These are phyloP conservation scores for Hermetia illucens DNA, from an alignment of 1,140 invertebrate species.

Conservation along the genomic window DNA sequence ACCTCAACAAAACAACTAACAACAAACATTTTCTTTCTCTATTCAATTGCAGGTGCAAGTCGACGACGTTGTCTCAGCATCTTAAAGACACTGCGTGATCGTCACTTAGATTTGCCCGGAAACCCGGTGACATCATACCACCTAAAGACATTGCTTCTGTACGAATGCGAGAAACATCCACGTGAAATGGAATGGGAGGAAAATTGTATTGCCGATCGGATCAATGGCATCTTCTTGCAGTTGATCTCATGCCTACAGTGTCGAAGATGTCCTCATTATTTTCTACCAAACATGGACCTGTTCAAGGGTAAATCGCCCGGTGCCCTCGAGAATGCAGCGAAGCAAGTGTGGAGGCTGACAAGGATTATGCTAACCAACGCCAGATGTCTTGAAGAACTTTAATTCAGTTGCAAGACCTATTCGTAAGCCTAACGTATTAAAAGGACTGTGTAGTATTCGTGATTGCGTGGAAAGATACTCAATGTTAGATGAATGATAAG, in stretches of 20 bases:
- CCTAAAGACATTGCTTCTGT: conserved; percentile 77
- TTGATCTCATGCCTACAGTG: conserved; percentile 90
- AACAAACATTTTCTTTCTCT: no score
- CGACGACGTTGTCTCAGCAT: conserved; percentile 70
- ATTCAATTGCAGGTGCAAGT: conserved; percentile 44
- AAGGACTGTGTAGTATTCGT: no score
- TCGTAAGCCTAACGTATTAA: no score
- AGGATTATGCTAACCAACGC: conserved; percentile 80
- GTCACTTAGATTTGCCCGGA: conserved; percentile 76
- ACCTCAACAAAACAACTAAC: no score
- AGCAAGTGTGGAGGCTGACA: conserved; percentile 81
- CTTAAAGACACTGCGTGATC: conserved; percentile 75
- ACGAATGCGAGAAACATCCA: conserved; percentile 93
- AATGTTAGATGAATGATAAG: no score
- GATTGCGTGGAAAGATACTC: no score
- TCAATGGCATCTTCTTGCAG: conserved; percentile 92
- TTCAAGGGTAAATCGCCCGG: conserved; percentile 79
- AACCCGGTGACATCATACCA: conserved; percentile 79
- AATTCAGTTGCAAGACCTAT: no score
- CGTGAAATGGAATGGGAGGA: conserved; percentile 88
- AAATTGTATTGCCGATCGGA: conserved; percentile 70
- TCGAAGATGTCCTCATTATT: conserved; percentile 83
- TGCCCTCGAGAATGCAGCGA: conserved; percentile 77
- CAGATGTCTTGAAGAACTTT: conserved; percentile 75
- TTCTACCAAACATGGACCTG: conserved; percentile 73